A percentile compares a stretch with the other conserved stretches of the same genome.
Conservation (phyloP, 2,113 vertebrate species). For the Boleophthalmus pectinirostris region DNA sequence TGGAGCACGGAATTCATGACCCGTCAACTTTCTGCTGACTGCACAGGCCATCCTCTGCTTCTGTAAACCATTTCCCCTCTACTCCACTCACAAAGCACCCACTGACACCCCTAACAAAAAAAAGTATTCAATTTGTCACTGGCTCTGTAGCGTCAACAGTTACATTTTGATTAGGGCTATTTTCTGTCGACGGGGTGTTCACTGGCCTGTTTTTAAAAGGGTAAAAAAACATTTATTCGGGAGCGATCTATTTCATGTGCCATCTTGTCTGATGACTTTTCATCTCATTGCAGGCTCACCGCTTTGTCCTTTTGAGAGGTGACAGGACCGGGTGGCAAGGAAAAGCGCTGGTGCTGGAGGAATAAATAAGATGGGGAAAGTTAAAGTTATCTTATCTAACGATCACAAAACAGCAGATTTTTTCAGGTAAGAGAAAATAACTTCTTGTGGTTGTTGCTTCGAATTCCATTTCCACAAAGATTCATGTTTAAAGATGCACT, state of each 20-base stretch:
- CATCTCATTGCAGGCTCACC: slow-evolving; percentile 37
- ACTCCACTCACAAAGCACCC: slow-evolving; percentile 64
- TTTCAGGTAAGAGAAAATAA: slow-evolving; percentile 20
- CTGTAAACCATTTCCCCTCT: slow-evolving; percentile 51
- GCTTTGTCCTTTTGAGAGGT: slow-evolving; percentile 43
- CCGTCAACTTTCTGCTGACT: slow-evolving; percentile 70
- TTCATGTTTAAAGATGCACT: not conserved
- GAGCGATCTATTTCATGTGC: slow-evolving; percentile 20
- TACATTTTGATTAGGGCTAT: slow-evolving; percentile 43
- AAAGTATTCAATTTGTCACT: slow-evolving; percentile 58
- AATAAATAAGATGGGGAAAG: slow-evolving; percentile 35
- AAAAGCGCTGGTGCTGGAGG: slow-evolving; percentile 7
- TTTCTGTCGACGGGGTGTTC: slow-evolving; percentile 35
- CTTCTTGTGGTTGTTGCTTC: not conserved
- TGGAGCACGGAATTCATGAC: slow-evolving; percentile 70
- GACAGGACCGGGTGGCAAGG: slow-evolving; percentile 33
- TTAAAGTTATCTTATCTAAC: slow-evolving; percentile 54
- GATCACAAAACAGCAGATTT: slow-evolving; percentile 1
- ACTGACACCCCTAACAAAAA: slow-evolving; percentile 60
- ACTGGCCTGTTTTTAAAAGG: slow-evolving; percentile 16
- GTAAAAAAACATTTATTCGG: slow-evolving; percentile 21
- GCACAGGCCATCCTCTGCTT: slow-evolving; percentile 46
- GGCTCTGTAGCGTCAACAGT: slow-evolving; percentile 40
- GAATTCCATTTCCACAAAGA: slow-evolving; percentile 9
- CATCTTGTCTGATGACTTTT: slow-evolving; percentile 46